A percentile compares a stretch with the other conserved stretches of the same genome.
Evolutionary conservation across 2,888 invertebrate genomes (phyloP).

Genomic region (Taenaris catops): DNA sequence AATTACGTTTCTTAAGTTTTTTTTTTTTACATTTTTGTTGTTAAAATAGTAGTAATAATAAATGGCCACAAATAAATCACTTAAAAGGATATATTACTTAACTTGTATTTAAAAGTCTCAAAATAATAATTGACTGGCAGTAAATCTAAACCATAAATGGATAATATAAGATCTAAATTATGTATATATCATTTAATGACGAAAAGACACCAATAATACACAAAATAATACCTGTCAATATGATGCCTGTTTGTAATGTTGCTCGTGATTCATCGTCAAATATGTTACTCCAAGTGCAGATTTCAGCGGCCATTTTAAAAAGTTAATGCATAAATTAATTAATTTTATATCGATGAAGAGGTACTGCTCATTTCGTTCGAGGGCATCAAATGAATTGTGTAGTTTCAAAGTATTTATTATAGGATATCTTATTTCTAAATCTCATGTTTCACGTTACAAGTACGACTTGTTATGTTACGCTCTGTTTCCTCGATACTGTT

Average conservation of each 20-base stretch:
- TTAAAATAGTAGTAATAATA: too few relatives aligned
- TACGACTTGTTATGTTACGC: conserved; percentile 41
- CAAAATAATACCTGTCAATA: conserved; percentile 38
- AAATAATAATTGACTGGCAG: too few relatives aligned
- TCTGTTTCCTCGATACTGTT: conserved; percentile 38
- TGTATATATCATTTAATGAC: too few relatives aligned
- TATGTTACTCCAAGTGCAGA: conserved; percentile 41
- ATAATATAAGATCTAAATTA: too few relatives aligned
- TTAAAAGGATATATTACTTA: too few relatives aligned
- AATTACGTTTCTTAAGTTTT: too few relatives aligned
- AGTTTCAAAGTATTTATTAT: conserved; percentile 14
- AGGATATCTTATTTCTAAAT: conserved; percentile 25
- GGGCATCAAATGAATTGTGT: conserved; percentile 19
- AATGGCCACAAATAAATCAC: too few relatives aligned
- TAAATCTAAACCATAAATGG: too few relatives aligned
- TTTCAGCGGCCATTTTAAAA: conserved; percentile 10
- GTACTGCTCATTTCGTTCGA: conserved; percentile 10
- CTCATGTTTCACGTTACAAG: conserved; percentile 35
- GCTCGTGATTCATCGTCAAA: conserved; percentile 36
- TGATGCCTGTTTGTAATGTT: conserved; percentile 34
- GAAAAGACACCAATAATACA: too few relatives aligned
- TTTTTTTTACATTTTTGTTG: too few relatives aligned
- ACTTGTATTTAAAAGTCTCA: too few relatives aligned
- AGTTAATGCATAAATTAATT: not conserved
- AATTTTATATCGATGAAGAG: conserved; percentile 11